A percentile compares a stretch with the other conserved stretches of the same genome.
Conservation (phyloP, 2,888 invertebrate genomes). For the Nematopogon swammerdamellus region DNA sequence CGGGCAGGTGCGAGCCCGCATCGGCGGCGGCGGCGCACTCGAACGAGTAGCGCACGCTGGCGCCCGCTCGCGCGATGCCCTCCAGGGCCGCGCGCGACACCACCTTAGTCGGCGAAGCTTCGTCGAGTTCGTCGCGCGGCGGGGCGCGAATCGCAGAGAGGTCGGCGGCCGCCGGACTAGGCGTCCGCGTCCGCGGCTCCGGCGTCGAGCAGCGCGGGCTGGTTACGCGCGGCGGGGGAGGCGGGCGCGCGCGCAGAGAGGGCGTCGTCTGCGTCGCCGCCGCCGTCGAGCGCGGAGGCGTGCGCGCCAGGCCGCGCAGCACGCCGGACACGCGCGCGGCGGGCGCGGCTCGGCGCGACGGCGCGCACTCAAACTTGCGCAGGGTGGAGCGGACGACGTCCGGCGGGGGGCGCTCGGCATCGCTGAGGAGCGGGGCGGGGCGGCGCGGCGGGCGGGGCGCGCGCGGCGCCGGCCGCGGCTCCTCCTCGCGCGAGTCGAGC, state of each 20-base stretch:
- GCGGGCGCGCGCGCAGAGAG: conserved; percentile 12
- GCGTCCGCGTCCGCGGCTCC: conserved; percentile 12
- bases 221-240: conserved; percentile 25
- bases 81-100: conserved; percentile 62
- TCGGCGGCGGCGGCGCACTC: conserved; percentile 28
- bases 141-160: conserved; percentile 8
- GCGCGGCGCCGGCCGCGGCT: conserved; percentile 44
- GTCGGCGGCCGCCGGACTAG: conserved; percentile 8
- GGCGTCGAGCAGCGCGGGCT: conserved; percentile 18
- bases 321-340: conserved; percentile 46
- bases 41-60: conserved; percentile 61
- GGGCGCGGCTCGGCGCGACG: conserved; percentile 51
- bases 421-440: conserved; percentile 64
- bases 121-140: conserved; percentile 21
- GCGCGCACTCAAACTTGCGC: conserved; percentile 75
- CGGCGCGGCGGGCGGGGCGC: conserved; percentile 29
- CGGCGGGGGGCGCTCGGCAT: conserved; percentile 80
- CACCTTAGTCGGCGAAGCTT: conserved; percentile 25
- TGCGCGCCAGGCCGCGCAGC: conserved; percentile 25
- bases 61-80: conserved; percentile 67
- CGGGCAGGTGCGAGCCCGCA: conserved; percentile 31
- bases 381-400: conserved; percentile 86
- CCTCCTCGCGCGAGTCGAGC: conserved; percentile 42
- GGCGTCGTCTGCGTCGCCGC: conserved; percentile 11
- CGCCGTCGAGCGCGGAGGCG: conserved; percentile 18